Conservation (phyloP, 2,888 invertebrate species). For the Nomada flava region DNA sequence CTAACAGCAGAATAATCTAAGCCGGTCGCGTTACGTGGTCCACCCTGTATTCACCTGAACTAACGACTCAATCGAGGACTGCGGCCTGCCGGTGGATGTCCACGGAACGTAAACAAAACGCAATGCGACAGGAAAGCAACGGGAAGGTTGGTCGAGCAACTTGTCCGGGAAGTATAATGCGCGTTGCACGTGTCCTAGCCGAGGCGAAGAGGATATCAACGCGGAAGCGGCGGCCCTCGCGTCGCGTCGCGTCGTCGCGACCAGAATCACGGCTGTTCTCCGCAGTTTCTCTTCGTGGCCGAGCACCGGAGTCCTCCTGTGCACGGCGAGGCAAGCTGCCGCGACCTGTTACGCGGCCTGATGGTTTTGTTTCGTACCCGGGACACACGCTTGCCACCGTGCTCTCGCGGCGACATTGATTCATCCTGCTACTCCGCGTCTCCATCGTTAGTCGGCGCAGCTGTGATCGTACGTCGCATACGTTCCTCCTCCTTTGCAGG, state of each 20-base stretch:
- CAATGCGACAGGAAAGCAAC: constrained; percentile 38
- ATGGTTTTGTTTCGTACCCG: constrained; percentile 67
- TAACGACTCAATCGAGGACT: too few species aligned
- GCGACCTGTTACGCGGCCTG: constrained; percentile 61
- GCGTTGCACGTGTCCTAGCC: constrained; percentile 59
- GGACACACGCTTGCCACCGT: constrained; percentile 65
- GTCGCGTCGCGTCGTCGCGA: constrained; percentile 59
- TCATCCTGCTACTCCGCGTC: constrained; percentile 75
- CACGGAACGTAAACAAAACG: constrained; percentile 29
- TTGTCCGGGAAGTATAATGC: constrained; percentile 58
- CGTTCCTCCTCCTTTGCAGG: constrained; percentile 17
- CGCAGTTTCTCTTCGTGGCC: constrained; percentile 61
- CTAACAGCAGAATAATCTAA: too few species aligned
- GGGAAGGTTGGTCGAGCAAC: constrained; percentile 55
- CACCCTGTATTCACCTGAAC: too few species aligned
- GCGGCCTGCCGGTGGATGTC: not conserved
- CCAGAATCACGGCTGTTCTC: constrained; percentile 64
- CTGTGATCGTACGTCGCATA: constrained; percentile 36
- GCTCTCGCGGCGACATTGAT: constrained; percentile 77
- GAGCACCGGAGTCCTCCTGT: constrained; percentile 14
- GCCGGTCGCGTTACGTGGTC: too few species aligned
- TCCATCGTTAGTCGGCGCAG: constrained; percentile 59
- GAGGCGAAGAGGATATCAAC: constrained; percentile 66
- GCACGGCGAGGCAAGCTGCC: constrained; percentile 46
- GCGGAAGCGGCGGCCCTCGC: constrained; percentile 63